Evolutionary conservation across 1,140 invertebrate species (phyloP).

Genomic region (Polyergus mexicanus): DNA sequence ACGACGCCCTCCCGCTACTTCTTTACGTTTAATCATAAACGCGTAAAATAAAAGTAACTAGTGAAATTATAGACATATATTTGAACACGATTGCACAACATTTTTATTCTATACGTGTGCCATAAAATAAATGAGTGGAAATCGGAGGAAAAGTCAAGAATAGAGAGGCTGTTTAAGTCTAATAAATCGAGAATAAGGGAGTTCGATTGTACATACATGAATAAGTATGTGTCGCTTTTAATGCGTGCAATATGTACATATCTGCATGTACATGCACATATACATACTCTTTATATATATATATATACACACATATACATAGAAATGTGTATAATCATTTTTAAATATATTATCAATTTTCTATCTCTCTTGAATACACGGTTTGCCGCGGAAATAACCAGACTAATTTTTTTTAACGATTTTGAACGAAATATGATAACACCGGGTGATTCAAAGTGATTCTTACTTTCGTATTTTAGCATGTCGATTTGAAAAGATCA

Average conservation of each 20-base stretch:
- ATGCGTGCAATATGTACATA: slow-evolving; percentile 51
- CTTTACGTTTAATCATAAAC: background rate
- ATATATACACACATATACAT: slow-evolving; percentile 30
- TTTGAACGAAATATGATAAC: slow-evolving; percentile 32
- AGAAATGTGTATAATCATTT: slow-evolving; percentile 69
- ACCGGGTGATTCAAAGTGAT: slow-evolving; percentile 15
- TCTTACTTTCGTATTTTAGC: too few species aligned
- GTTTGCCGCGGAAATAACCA: slow-evolving; percentile 23
- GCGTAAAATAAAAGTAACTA: background rate
- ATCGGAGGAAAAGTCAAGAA: background rate
- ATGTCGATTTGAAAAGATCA: background rate
- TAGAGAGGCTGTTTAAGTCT: background rate
- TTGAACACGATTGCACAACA: background rate
- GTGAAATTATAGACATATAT: background rate
- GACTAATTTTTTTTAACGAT: background rate
- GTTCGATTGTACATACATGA: slow-evolving; percentile 47
- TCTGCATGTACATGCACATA: slow-evolving; percentile 14
- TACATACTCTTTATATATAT: slow-evolving; percentile 44
- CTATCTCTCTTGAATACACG: slow-evolving; percentile 76
- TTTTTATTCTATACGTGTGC: background rate
- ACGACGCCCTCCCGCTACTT: background rate
- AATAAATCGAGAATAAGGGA: background rate
- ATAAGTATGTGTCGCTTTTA: slow-evolving; percentile 54
- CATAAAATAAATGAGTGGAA: background rate
- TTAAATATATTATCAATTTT: slow-evolving; percentile 85